phyloP scores from a whole-genome alignment of 1,140 invertebrate species.

The Bacillus rossius region DNA sequence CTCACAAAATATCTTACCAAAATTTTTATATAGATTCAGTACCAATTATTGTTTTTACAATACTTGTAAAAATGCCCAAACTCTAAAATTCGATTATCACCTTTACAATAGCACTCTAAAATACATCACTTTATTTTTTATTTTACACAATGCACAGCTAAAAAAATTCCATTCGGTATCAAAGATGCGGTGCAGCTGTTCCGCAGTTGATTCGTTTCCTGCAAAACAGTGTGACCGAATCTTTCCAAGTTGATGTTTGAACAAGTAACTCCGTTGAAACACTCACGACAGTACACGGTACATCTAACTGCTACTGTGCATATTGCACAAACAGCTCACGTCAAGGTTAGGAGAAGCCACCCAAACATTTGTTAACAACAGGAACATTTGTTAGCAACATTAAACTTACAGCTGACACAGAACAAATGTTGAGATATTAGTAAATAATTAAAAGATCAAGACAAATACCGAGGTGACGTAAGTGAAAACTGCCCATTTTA shows the following conservation, averaged over 20 bases:
- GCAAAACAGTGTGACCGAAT: neutral
- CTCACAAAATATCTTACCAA: slow-evolving; percentile 2
- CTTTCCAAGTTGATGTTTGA: slow-evolving; percentile 7
- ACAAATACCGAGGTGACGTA: neutral
- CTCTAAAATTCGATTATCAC: slow-evolving; percentile 14
- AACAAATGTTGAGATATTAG: neutral
- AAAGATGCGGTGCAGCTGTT: neutral
- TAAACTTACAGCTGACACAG: neutral
- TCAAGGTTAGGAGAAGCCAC: neutral
- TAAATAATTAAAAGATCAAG: neutral
- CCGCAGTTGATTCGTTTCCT: neutral
- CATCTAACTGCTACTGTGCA: neutral
- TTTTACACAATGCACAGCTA: slow-evolving; percentile 1
- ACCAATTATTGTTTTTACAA: neutral
- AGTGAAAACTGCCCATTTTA: neutral
- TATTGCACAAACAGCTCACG: slow-evolving; percentile 5
- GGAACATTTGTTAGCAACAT: neutral
- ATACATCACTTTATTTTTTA: slow-evolving; percentile 7
- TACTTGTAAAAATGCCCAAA: slow-evolving; percentile 4
- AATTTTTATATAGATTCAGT: too few species aligned
- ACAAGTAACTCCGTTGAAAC: neutral
- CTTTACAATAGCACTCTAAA: slow-evolving; percentile 14
- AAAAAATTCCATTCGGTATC: slow-evolving; percentile 15
- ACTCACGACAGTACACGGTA: neutral
- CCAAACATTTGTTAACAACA: neutral